Evolutionary conservation across 37 sponge, comb jelly and placozoan genomes (phyloP), one percentile per base, ranked within the genome.

Genomic region (Halichondria panicea): DNA sequence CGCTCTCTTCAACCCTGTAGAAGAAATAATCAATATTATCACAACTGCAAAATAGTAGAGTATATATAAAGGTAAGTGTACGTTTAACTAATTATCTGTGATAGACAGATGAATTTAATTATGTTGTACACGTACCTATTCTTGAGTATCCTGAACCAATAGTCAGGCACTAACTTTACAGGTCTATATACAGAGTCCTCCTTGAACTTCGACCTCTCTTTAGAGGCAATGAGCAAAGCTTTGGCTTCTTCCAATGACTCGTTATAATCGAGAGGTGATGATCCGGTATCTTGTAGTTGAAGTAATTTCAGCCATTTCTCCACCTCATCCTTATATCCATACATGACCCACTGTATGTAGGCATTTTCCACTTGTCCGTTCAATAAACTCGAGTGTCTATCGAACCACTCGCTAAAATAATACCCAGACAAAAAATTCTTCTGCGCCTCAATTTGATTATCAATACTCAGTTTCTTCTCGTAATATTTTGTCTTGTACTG

Each of bases 271-370:
- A n/a, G n/a, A n/a, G n/a, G n/a, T n/a, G n/a, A n/a, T n/a, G n/a
- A n/a, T n/a, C n/a, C n/a, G 30, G 32, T 53, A 34, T 74, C 74
- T 9, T 48, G 45, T 21, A 74, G 44, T 4, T 74, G 54, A 33
- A 82, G 75, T 21, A 37, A 36, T 3, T 6, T 27, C 43, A 82
- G 52, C 46, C 30, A 35, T 3, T 54, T 45, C 48, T 82, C 82
- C 18, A 82, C 82, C 28, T 67, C 65, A 18, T n/a, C 12, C 36
- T 74, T 82, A 35, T 55, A 46, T 57, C 74, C 82, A 43, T 56
- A 74, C 5, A 74, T 67, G 43, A 67, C 75, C 82, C 82, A 82
- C 45, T 82, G 66, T 46, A 63, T 74, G 50, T 74, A 82, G 1
- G 67, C 57, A 34, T 58, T 43, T 24, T 74, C 44, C 21, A 65